phyloP scores from a whole-genome alignment of 2,797 vertebrate genomes.

The Sebastes steindachneri region DNA sequence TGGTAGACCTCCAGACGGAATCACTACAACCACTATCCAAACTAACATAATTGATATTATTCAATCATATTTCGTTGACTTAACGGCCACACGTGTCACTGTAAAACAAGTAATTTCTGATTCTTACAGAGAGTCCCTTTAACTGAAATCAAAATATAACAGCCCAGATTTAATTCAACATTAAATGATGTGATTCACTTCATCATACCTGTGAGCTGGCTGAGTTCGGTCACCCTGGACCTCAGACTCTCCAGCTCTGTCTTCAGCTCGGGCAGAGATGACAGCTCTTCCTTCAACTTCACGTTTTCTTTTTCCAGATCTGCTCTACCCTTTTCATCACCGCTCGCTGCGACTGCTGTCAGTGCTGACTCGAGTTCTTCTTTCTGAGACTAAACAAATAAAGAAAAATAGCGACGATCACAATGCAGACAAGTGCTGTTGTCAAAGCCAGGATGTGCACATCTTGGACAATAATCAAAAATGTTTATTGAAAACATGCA shows the following conservation, averaged over 20 bases:
- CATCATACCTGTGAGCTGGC: constrained; percentile 72
- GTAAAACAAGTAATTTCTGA: too few relatives aligned
- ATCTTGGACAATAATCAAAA: background rate
- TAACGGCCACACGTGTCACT: too few relatives aligned
- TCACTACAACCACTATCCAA: too few relatives aligned
- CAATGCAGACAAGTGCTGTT: background rate
- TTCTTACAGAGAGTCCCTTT: too few relatives aligned
- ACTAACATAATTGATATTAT: too few relatives aligned
- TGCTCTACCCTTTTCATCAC: constrained; percentile 39
- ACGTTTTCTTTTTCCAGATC: constrained; percentile 81
- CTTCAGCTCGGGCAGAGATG: constrained; percentile 79
- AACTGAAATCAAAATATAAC: too few relatives aligned
- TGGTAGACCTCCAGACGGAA: too few relatives aligned
- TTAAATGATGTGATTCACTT: too few relatives aligned
- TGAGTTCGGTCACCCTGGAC: constrained; percentile 75
- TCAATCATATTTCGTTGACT: too few relatives aligned
- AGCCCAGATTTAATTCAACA: too few relatives aligned
- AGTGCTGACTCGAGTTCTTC: constrained; percentile 83
- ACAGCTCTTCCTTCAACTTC: constrained; percentile 79
- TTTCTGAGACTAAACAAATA: constrained; percentile 83
- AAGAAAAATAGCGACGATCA: background rate
- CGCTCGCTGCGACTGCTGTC: constrained; percentile 55
- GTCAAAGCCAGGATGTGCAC: background rate
- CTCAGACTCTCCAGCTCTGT: constrained; percentile 83
- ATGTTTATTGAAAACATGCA: background rate